A percentile compares a stretch with the other conserved stretches of the same genome.
phyloP scores from a whole-genome alignment of 2,113 vertebrate genomes.

The Melospiza georgiana region DNA sequence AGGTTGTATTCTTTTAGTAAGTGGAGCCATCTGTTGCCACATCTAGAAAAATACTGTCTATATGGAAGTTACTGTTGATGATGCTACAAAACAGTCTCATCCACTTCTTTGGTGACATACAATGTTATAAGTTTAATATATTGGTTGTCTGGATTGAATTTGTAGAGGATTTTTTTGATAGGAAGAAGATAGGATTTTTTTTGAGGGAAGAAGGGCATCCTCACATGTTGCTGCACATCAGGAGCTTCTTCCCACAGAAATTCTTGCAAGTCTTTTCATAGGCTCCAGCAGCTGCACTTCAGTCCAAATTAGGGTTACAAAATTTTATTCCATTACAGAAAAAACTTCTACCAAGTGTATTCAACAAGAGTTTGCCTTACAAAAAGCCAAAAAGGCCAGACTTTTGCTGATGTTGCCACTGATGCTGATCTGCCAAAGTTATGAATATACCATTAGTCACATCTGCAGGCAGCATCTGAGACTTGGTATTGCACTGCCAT shows the following conservation, averaged over 20 bases:
- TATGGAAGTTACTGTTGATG: neutral
- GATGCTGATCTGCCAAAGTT: neutral
- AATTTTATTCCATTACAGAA: neutral
- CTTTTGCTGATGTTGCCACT: neutral
- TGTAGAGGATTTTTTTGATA: too few relatives aligned
- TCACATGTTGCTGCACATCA: neutral
- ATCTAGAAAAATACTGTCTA: slow-evolving; percentile 14
- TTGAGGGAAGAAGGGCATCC: neutral
- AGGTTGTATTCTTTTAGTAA: slow-evolving; percentile 13
- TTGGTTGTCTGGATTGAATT: neutral
- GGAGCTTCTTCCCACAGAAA: neutral
- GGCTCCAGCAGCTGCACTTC: neutral
- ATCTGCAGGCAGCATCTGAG: neutral
- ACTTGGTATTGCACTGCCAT: neutral
- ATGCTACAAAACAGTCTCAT: neutral
- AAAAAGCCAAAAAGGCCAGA: neutral
- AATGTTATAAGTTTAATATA: neutral
- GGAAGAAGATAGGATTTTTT: neutral
- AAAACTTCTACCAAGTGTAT: neutral
- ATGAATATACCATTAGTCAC: neutral
- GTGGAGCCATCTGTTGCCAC: slow-evolving; percentile 52
- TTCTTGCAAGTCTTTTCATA: neutral
- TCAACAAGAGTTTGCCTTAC: neutral
- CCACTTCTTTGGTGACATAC: neutral
- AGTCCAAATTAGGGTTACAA: neutral